Evolutionary conservation across 2,113 vertebrate genomes (phyloP), one percentile per base, ranked within the genome.

Genomic region (Cebus imitator): DNA sequence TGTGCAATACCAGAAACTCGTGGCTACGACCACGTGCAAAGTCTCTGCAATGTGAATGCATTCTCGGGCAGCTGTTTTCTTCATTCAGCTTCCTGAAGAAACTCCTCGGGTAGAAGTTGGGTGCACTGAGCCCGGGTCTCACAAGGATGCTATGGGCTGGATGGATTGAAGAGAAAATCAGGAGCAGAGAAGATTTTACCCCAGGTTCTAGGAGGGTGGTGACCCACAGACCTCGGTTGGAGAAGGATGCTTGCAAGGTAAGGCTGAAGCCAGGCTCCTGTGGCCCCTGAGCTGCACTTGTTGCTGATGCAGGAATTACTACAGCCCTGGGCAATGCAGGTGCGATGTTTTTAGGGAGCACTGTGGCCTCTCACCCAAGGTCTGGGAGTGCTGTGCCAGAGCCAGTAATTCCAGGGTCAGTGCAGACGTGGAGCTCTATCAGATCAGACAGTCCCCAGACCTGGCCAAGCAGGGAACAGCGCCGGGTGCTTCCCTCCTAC

Each of bases 51-150:
- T 0, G 1, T 1, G 11, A 12, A 4, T 32, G 25, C 4, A 23
- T 7, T n/a, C 8, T 7, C 0, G 3, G 8, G 11, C 30, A 30
- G 21, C 10, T 11, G 21, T 14, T 16, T 11, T 12, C 43, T 37
- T 45, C 14, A 14, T 43, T 35, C 32, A 6, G 64, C 7, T 1
- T 40, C 40, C 16, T 37, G 17, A 58, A 58, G 23, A 48, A 25
- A n/a, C 9, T 18, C 6, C 50, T 32, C 32, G 32, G 12, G 12
- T 2, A 1, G 12, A 68, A 23, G 37, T 23, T 37, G 32, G 6
- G 11, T 5, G 8, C 4, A 4, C 48, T 21, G 21, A 66, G 30
- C 48, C 48, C 1, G 0, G 9, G 27, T 32, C 58, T 40, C 13
- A 35, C 32, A 13, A 32, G 8, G n/a, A 73, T 0, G 32, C 32